Evolutionary conservation across 2,888 invertebrate species (phyloP), one percentile per base, ranked within the genome.

Genomic region (Tinea pellionella): DNA sequence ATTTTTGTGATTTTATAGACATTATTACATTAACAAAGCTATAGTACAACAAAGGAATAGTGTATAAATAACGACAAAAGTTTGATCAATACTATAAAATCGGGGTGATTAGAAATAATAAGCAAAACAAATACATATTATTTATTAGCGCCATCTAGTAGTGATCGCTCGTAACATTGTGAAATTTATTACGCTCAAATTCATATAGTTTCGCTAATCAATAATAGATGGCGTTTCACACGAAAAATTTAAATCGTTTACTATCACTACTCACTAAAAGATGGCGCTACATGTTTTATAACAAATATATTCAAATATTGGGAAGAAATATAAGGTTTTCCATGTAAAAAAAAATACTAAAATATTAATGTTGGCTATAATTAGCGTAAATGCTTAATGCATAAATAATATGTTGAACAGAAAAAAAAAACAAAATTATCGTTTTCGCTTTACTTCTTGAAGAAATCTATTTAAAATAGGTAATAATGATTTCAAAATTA

Each of bases 1-100:
- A 83, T 68, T 78, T 83, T 59, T 78, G 77, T 0, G 85, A 85
- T 69, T 81, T 81, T 64, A 80, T 71, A 58, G 86, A 86, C 86
- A 86, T 86, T 55, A 8, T 47, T 12, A 6, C 37, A 37, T 37
- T 9, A 2, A 37, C 9, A 12, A 37, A 37, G 6, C 2, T 3
- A 24, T 6, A 6, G 24, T 3, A 24, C 24, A 41, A 2, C 41
- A 16, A 4, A 2, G 9, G 2, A 51, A 51, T n/a, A n/a, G n/a
- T n/a, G 51, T 51, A 15, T 3, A 51, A 16, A 51, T n/a, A n/a
- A n/a, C 51, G 4, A 9, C 11, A 51, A 51, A 51, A 24, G 47
- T 47, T 47, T 47, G 9, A 47, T 47, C 47, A 47, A 47, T 47
- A 47, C 37, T 4, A 47, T 47, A 15, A n/a, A 47, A n/a, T 37